Evolutionary conservation across 1,140 invertebrate species (phyloP), one percentile per base, ranked within the genome.

Genomic region (Temnothorax nylanderi): DNA sequence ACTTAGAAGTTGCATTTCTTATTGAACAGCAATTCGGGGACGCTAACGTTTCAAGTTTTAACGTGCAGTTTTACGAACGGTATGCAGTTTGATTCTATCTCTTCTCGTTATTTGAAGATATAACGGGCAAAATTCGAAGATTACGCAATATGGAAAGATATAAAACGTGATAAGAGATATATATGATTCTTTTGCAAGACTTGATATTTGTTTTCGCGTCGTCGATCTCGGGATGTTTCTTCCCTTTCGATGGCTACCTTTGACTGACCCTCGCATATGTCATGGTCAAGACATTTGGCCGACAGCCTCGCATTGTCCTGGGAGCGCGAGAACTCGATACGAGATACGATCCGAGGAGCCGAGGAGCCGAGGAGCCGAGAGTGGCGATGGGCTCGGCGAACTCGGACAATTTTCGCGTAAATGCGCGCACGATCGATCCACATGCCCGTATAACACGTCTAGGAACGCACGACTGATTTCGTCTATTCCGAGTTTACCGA

Each of bases 391-490:
- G 34, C n/a, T 32, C 56, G 44, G 5, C 47, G 5, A 37, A 80
- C 60, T 80, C 58, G 41, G 32, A 62, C 62, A 74, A 84, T 60
- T 84, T 62, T 84, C 69, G 41, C 32, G 47, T 26, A 84, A 84
- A 84, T 75, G 62, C 54, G 69, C 51, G 37, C 34, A 8, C 69
- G 54, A 84, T 74, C 69, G 80, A 84, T 71, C 47, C 26, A 8
- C 49, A 74, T 69, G 21, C 47, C 37, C 78, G 51, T 49, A 47
- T 69, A 56, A 71, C 49, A 47, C 44, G 41, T 81, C 77, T 60
- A 74, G 80, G 41, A 84, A 84, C 69, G 69, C 60, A 75, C 69
- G 80, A 60, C 54, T 84, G 80, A 75, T 84, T 75, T 84, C 80
- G 18, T 49, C 69, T 75, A 60, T 84, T 58, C 54, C 69, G 54